Percentiles rank a stretch among this genome's conserved stretches.
These are phyloP conservation scores for Drosophila pseudoobscura DNA, from an alignment of 1,140 invertebrate species.

Conservation along the genomic window DNA sequence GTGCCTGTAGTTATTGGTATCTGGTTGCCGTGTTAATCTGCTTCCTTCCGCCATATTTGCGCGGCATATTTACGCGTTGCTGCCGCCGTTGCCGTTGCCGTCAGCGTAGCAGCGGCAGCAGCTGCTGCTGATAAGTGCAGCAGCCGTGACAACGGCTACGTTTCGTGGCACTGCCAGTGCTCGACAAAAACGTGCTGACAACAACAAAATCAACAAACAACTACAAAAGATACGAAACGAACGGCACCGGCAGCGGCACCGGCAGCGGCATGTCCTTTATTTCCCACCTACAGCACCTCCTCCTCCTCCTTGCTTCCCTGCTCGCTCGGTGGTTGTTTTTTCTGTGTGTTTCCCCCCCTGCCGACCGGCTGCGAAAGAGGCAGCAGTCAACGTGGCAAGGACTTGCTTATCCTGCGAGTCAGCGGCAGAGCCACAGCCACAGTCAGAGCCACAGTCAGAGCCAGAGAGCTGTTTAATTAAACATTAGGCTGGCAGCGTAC, in stretches of 20 bases:
- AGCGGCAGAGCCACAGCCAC: no score
- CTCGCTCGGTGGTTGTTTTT: conserved; percentile 5
- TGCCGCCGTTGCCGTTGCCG: conserved; percentile 11
- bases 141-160: conserved; percentile 27
- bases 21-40: conserved; percentile 69
- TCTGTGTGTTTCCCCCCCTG: no score
- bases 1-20: conserved; percentile 61
- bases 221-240: conserved; percentile 20
- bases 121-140: conserved; percentile 54
- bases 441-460: conserved; percentile 1
- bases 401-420: conserved; percentile 47
- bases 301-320: background rate
- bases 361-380: background rate
- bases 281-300: background rate
- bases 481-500: conserved; percentile 41
- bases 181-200: conserved; percentile 53
- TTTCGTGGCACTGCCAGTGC: conserved; percentile 2
- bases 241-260: no score
- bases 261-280: background rate
- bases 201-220: conserved; percentile 62
- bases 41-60: conserved; percentile 70
- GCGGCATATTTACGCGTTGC: conserved; percentile 45
- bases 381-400: conserved; percentile 26
- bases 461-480: conserved; percentile 52
- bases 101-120: conserved; percentile 9